phyloP scores from a whole-genome alignment of 2,113 vertebrate species.

The Calyptomena viridis region DNA sequence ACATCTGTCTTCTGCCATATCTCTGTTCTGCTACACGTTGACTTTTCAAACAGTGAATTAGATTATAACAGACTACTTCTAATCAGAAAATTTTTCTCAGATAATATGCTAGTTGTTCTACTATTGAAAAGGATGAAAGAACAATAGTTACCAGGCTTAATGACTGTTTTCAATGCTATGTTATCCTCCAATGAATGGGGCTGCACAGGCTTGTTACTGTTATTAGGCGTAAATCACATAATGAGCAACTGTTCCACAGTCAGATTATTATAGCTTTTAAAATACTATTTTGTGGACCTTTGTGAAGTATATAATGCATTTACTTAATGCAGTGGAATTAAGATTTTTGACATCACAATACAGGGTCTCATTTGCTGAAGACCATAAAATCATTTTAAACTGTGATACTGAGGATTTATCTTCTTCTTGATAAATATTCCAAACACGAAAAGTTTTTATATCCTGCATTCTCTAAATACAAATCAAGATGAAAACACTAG shows the following conservation, averaged over 20 bases:
- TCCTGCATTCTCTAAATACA: neutral
- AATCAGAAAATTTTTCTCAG: neutral
- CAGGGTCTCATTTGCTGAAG: neutral
- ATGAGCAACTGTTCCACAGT: neutral
- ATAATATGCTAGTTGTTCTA: neutral
- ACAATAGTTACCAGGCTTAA: conserved; percentile 2
- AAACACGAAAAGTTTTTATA: neutral
- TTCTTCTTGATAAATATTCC: conserved; percentile 2
- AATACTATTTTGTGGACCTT: neutral
- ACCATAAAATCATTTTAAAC: neutral
- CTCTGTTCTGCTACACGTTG: neutral
- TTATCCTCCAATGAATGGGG: neutral
- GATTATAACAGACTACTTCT: neutral
- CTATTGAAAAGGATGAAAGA: neutral
- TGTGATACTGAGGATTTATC: neutral
- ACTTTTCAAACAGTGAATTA: neutral
- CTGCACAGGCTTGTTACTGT: neutral
- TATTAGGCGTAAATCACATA: neutral
- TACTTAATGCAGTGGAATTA: neutral
- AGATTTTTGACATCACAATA: neutral
- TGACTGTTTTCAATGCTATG: conserved; percentile 23
- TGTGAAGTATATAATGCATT: neutral
- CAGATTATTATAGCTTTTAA: neutral
- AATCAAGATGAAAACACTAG: neutral
- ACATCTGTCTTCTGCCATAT: neutral